phyloP scores from a whole-genome alignment of 2,888 invertebrate species.

The Galeruca laticollis region DNA sequence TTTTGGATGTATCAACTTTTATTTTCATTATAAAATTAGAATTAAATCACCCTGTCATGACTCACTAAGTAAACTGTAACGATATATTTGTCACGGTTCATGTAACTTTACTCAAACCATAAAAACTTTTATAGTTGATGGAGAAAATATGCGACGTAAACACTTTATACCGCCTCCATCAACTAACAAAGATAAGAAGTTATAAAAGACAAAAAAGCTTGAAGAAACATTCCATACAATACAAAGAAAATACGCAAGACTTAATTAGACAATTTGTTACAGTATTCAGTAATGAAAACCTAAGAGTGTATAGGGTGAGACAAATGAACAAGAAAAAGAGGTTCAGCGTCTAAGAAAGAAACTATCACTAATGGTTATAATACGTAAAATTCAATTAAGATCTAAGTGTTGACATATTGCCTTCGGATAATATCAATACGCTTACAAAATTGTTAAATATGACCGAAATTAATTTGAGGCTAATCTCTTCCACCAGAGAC shows the following conservation, averaged over 20 bases:
- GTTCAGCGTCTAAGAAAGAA: background rate
- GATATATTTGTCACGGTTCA: background rate
- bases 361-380: background rate
- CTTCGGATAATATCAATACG: slow-evolving; percentile 9
- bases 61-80: background rate
- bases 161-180: background rate
- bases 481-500: slow-evolving; percentile 27
- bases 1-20: background rate
- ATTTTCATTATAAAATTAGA: background rate
- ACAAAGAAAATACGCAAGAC: background rate
- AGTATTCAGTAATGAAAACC: too few relatives aligned
- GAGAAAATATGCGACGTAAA: background rate
- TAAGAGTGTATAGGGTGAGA: too few relatives aligned
- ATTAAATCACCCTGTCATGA: background rate
- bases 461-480: slow-evolving; percentile 9
- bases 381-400: background rate
- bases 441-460: slow-evolving; percentile 20
- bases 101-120: background rate
- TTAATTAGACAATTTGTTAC: background rate
- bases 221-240: background rate
- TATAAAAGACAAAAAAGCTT: background rate
- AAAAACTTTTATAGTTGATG: background rate
- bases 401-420: slow-evolving; percentile 12
- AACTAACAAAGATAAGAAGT: slow-evolving; percentile 4
- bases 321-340: too few relatives aligned